Percentiles rank a stretch among this genome's conserved stretches.
These are phyloP conservation scores for Cyprinodon tularosa DNA, from an alignment of 2,113 vertebrate species.

Conservation along the genomic window DNA sequence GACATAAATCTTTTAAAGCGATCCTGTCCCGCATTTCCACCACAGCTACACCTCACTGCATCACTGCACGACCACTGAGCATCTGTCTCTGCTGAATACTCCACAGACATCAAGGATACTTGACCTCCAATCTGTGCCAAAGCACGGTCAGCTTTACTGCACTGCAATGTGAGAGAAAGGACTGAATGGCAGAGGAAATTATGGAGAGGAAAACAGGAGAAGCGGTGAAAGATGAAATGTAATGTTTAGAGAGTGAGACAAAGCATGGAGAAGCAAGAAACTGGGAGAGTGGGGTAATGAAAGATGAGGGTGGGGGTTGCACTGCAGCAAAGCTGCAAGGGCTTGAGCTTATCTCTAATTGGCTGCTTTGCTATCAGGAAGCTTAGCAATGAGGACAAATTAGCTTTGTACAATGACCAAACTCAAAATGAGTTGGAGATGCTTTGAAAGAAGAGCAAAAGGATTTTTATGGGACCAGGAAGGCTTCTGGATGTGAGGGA, in stretches of 20 bases:
- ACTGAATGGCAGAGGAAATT: conserved; percentile 36
- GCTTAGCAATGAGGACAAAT: conserved; percentile 78
- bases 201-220: conserved; percentile 9
- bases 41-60: conserved; percentile 73
- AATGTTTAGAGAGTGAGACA: conserved; percentile 48
- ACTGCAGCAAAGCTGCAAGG: conserved; percentile 71
- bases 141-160: conserved; percentile 60
- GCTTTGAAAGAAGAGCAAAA: conserved; percentile 48
- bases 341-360: conserved; percentile 81
- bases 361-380: conserved; percentile 79
- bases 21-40: conserved; percentile 67
- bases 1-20: conserved; percentile 76
- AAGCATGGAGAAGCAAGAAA: conserved; percentile 30
- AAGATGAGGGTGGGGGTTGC: conserved; percentile 58
- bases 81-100: conserved; percentile 64
- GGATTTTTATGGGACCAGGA: conserved; percentile 54
- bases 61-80: conserved; percentile 64
- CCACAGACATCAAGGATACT: conserved; percentile 69
- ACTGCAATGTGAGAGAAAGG: conserved; percentile 36
- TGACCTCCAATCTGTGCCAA: conserved; percentile 78
- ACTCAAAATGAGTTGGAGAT: conserved; percentile 45
- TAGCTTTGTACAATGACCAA: conserved; percentile 76
- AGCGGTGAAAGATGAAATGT: conserved; percentile 41
- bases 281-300: conserved; percentile 36
- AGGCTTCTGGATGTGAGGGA: conserved; percentile 34